Evolutionary conservation across 2,797 vertebrate genomes (phyloP).

Genomic region (Sebastes nivosus): DNA sequence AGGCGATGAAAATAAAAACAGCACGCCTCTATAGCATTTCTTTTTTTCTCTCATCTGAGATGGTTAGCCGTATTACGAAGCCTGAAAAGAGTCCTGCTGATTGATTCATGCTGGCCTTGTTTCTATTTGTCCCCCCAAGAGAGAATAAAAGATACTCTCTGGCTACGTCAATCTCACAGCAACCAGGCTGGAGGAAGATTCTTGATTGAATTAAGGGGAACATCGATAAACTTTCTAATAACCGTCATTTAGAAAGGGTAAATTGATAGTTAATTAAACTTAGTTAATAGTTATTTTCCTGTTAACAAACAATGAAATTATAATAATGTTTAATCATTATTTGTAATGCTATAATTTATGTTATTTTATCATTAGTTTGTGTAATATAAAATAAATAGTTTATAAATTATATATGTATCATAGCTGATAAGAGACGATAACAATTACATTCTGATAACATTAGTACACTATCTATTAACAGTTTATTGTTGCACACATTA

Average conservation of each 20-base stretch:
- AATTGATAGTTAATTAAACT: no score
- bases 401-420: no score
- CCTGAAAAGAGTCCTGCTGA: not conserved
- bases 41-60: slow-evolving; percentile 1
- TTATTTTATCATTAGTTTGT: no score
- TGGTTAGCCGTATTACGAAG: not conserved
- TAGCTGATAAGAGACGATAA: no score
- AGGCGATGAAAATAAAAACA: not conserved
- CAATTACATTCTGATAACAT: no score
- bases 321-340: no score
- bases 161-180: slow-evolving; percentile 30
- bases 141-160: slow-evolving; percentile 11
- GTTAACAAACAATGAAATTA: no score
- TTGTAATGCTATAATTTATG: no score
- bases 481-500: not conserved
- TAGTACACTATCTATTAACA: not conserved
- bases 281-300: no score
- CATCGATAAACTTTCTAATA: no score
- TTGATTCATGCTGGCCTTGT: slow-evolving; percentile 33
- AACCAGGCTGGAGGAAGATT: slow-evolving; percentile 23
- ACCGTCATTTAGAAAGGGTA: no score
- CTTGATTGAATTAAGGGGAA: slow-evolving; percentile 17
- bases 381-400: no score
- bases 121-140: slow-evolving; percentile 2
- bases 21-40: not conserved